Conservation (phyloP, 2,888 invertebrate species). For the Thymelicus acteon region DNA sequence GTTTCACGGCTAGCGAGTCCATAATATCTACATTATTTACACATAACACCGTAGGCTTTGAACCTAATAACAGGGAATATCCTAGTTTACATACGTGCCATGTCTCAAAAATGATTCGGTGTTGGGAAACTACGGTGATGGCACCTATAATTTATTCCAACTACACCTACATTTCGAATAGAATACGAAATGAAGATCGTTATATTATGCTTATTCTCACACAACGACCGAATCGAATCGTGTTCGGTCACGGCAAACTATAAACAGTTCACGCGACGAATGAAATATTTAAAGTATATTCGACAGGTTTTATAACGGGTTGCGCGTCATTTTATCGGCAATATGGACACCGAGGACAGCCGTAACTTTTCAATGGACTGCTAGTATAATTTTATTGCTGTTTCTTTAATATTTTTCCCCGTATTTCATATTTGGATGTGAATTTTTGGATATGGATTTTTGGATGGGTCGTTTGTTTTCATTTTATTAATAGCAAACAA, state of each 20-base stretch:
- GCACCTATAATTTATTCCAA: conserved; percentile 34
- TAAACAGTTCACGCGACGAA: conserved; percentile 48
- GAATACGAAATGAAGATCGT: conserved; percentile 35
- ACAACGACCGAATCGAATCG: conserved; percentile 41
- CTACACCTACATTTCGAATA: conserved; percentile 28
- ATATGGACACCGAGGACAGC: background rate
- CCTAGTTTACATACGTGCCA: background rate
- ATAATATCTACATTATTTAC: too few relatives aligned
- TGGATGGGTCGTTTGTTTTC: too few relatives aligned
- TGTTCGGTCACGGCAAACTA: conserved; percentile 43
- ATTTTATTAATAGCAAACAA: too few relatives aligned
- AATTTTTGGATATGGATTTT: too few relatives aligned
- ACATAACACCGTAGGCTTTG: too few relatives aligned
- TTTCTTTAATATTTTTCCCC: background rate
- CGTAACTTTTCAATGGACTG: conserved; percentile 19
- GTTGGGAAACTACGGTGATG: conserved; percentile 24
- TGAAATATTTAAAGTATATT: conserved; percentile 53
- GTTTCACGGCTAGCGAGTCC: too few relatives aligned
- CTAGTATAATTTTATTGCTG: background rate
- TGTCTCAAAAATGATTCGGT: conserved; percentile 19
- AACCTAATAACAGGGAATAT: background rate
- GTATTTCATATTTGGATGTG: background rate
- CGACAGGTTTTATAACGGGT: conserved; percentile 36
- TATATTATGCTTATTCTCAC: conserved; percentile 39
- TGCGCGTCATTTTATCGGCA: conserved; percentile 19